Evolutionary conservation across 2,113 vertebrate species (phyloP).

Genomic region (Petrocephalus zakoni): DNA sequence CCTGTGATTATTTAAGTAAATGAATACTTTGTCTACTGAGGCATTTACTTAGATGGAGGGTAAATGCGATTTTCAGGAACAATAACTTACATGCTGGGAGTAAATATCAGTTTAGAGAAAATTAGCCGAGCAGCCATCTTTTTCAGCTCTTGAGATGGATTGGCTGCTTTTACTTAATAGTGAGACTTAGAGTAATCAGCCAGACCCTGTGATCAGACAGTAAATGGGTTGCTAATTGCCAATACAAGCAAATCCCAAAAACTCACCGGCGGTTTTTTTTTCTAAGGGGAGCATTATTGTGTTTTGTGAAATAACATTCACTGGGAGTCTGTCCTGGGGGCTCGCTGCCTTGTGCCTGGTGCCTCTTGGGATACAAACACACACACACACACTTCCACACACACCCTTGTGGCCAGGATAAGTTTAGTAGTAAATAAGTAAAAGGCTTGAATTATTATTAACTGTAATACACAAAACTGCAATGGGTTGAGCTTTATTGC

Average conservation of each 20-base stretch:
- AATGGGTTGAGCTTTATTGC: background rate
- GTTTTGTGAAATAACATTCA: background rate
- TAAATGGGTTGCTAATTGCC: background rate
- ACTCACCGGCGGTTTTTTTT: background rate
- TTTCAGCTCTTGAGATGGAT: no score
- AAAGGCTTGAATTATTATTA: background rate
- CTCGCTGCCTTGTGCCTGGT: no score
- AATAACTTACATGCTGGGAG: background rate
- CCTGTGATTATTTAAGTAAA: background rate
- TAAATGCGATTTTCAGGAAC: constrained; percentile 2
- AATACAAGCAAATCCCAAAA: background rate
- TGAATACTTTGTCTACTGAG: background rate
- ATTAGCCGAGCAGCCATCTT: background rate
- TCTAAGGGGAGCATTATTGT: background rate
- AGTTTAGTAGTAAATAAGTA: background rate
- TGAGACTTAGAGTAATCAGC: background rate
- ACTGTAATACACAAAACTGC: background rate
- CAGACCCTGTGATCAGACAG: background rate
- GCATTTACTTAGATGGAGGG: background rate
- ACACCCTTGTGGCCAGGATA: background rate
- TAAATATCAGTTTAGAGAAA: background rate
- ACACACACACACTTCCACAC: background rate
- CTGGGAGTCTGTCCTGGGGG: background rate
- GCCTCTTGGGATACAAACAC: background rate
- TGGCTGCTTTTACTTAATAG: background rate